Evolutionary conservation across 2,113 vertebrate genomes (phyloP).

Genomic region (Psammodynastes pulverulentus): DNA sequence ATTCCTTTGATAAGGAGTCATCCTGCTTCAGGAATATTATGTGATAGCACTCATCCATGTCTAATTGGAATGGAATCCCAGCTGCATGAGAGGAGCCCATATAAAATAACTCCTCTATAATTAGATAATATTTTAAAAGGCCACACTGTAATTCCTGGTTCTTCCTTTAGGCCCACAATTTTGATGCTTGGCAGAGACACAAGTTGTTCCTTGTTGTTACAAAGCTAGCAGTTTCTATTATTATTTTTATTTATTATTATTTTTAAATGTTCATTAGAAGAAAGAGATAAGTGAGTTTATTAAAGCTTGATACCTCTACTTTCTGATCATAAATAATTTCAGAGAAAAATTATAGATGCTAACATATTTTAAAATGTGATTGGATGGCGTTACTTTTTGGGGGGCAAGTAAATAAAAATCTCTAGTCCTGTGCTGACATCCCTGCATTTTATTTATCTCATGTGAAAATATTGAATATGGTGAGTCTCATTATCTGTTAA

Average conservation of each 20-base stretch:
- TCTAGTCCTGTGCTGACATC: slow-evolving; percentile 4
- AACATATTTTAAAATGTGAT: neutral
- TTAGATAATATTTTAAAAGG: neutral
- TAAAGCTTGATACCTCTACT: neutral
- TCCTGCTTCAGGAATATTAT: neutral
- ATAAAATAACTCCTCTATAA: neutral
- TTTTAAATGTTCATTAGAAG: neutral
- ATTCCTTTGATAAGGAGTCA: neutral
- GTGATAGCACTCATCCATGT: neutral
- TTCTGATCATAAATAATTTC: neutral
- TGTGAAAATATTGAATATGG: neutral
- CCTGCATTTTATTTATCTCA: slow-evolving; percentile 19
- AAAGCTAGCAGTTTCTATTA: neutral
- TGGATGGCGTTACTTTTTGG: neutral
- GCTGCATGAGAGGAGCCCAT: neutral
- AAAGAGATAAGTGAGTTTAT: neutral
- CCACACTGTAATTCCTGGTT: neutral
- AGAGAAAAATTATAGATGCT: neutral
- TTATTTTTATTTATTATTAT: neutral
- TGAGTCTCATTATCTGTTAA: neutral
- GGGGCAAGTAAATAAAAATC: slow-evolving; percentile 5
- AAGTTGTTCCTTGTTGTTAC: neutral
- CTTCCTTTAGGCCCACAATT: neutral
- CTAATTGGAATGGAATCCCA: neutral
- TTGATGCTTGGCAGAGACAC: neutral